Base-by-base conservation (phyloP, 2,113 vertebrate genomes). In the Microcebus jonahi region DNA sequence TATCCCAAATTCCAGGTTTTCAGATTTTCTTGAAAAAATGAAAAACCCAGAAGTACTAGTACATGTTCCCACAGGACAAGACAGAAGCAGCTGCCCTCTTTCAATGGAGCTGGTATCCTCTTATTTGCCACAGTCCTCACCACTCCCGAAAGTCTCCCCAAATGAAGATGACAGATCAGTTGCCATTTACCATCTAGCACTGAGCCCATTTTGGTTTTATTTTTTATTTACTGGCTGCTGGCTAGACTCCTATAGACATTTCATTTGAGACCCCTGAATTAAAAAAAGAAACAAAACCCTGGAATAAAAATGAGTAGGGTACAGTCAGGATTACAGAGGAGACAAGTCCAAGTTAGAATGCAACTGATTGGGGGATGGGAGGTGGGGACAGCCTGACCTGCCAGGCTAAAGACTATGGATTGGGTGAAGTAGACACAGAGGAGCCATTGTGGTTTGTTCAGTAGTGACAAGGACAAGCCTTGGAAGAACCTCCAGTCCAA, bases 391-490 rank as follows among this genome's bases (percentile, higher is more conserved):
- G 31, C 67, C 57, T 34, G 34, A 77, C 29, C 59, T 59, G 42
- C 7, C 29, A 1, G 27, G 63, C 45, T 59, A 13, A 63, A 31
- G 42, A 34, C 5, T 5, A 1, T 0, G 3, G 31, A 3, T 36
- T 31, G 11, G 2, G 27, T 14, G 42, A 21, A 53, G 21, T 0
- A 29, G 76, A 67, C 12, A 42, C 2, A 0, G 3, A 27, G 65
- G 15, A 39, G 13, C 8, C 10, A 3, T 6, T 3, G 23, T 8
- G 25, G 9, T n/a, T 6, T 8, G 29, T 73, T 45, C 14, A 45
- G 4, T 0, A 3, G 4, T 6, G 67, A 34, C 8, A 17, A 55
- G 63, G 50, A 21, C 4, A 48, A 34, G 6, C 4, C 1, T 6
- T 5, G 14, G 70, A 53, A 34, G 59, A 65, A 17, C 39, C 34